phyloP scores from a whole-genome alignment of 2,888 invertebrate species.

The Thecophora atra region DNA sequence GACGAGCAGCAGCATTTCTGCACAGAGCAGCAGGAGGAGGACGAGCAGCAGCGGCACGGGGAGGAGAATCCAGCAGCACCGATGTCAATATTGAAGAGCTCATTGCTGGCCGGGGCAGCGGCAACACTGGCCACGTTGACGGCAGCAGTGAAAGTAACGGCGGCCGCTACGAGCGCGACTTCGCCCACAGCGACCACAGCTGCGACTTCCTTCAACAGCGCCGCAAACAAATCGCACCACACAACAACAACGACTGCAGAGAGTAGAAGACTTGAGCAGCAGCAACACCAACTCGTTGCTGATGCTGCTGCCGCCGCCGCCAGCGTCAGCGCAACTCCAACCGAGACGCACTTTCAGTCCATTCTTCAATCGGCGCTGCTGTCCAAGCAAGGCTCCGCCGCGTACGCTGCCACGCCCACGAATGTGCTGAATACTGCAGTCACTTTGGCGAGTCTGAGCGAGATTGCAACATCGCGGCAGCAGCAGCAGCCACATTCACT shows the following conservation, averaged over 20 bases:
- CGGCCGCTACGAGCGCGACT: slow-evolving; percentile 43
- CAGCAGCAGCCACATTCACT: slow-evolving; percentile 53
- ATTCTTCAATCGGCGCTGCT: slow-evolving; percentile 64
- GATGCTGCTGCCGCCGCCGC: slow-evolving; percentile 39
- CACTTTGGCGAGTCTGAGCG: slow-evolving; percentile 57
- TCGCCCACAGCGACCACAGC: slow-evolving; percentile 53
- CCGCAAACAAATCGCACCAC: slow-evolving; percentile 45
- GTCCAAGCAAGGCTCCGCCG: slow-evolving; percentile 54
- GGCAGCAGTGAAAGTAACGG: slow-evolving; percentile 54
- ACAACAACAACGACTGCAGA: slow-evolving; percentile 47
- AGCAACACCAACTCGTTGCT: slow-evolving; percentile 47
- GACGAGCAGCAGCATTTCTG: slow-evolving; percentile 13
- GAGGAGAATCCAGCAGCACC: slow-evolving; percentile 41
- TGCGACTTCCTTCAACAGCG: slow-evolving; percentile 46
- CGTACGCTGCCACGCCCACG: slow-evolving; percentile 47
- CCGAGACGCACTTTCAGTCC: slow-evolving; percentile 56
- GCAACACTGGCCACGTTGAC: slow-evolving; percentile 59
- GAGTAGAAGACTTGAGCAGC: slow-evolving; percentile 57
- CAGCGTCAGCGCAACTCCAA: slow-evolving; percentile 42
- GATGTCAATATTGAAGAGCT: slow-evolving; percentile 58
- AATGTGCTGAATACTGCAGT: slow-evolving; percentile 59
- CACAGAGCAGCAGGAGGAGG: slow-evolving; percentile 15
- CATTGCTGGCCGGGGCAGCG: slow-evolving; percentile 58
- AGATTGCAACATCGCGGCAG: slow-evolving; percentile 57
- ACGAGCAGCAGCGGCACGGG: slow-evolving; percentile 21